Base-by-base conservation (phyloP, 2,797 vertebrate genomes). In the Octomys mimax region DNA sequence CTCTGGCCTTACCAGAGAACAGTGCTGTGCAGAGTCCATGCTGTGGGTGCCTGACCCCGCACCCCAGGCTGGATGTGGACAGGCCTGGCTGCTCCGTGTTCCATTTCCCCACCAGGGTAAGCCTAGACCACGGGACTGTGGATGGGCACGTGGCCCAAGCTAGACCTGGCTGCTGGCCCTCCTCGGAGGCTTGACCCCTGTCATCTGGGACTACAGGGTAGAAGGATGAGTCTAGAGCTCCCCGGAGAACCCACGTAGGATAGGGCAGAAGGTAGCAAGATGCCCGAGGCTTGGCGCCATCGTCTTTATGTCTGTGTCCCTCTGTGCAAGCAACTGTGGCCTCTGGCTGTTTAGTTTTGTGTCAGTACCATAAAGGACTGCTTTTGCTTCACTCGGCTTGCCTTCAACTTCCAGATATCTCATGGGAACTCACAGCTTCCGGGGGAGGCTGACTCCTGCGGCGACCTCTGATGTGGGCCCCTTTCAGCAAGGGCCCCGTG, bases 321-420 rank as follows among this genome's bases (percentile, higher is more conserved):
- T 49, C 70, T 39, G 7, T 2, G 9, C 0, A 46, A 71, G 70
- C 83, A 92, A 52, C 80, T 5, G 85, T 36, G 64, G 59, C 16
- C 57, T 54, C 21, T 80, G 75, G 68, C 26, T 80, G 26, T 68
- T 66, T 49, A 73, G 81, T 54, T 59, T 39, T 39, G 46, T 24
- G 59, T 52, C 66, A 61, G 14, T 6, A 70, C 66, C 33, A 31
- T 36, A 59, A 57, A 70, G 33, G 7, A 19, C 39, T 21, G 46
- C 52, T 87, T 75, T 68, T 79, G 11, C 52, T 84, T 78, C 64
- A 89, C 61, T 91, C 57, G 70, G 79, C 46, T 82, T 92, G 81
- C 80, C 83, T 78, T 89, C 39, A 46, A n/a, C 84, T 90, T 88
- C 61, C 24, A 42, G 54, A 54, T 57, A 31, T 70, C 70, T 19